A percentile compares a stretch with the other conserved stretches of the same genome.
These are phyloP conservation scores for Spea hammondii DNA, from an alignment of 2,797 vertebrate species.

Conservation along the genomic window DNA sequence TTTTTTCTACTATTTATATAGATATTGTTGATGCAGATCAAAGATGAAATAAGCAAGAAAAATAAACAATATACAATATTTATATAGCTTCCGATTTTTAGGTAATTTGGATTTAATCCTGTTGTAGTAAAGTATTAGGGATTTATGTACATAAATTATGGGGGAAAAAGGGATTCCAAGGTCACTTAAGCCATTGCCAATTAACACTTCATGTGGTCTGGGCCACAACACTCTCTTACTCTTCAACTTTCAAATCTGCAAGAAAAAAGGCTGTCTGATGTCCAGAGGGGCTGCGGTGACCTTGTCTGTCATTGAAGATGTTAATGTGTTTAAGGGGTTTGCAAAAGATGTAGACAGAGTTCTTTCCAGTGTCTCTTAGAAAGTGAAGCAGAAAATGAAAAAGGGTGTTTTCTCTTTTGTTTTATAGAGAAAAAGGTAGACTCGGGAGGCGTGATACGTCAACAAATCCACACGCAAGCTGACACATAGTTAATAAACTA, in stretches of 20 bases:
- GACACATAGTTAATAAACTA: too few relatives aligned
- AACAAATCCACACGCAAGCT: conserved; percentile 5
- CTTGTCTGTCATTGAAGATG: conserved; percentile 56
- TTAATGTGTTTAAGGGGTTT: conserved; percentile 56
- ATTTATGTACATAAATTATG: conserved; percentile 10
- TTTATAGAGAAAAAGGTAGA: conserved; percentile 2
- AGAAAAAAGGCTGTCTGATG: conserved; percentile 54
- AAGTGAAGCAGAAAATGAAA: conserved; percentile 23
- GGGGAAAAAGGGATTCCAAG: conserved; percentile 53
- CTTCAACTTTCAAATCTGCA: conserved; percentile 51
- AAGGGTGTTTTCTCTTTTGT: conserved; percentile 9
- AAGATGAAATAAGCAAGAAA: too few relatives aligned
- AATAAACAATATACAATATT: too few relatives aligned
- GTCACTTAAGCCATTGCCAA: conserved; percentile 55
- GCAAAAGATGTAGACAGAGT: conserved; percentile 48
- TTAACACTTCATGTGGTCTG: conserved; percentile 62
- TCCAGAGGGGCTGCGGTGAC: conserved; percentile 52
- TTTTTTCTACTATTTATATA: too few relatives aligned
- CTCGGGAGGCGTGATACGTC: not conserved
- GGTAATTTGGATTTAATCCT: too few relatives aligned
- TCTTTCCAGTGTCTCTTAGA: conserved; percentile 31
- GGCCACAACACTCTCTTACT: conserved; percentile 35
- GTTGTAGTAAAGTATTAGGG: too few relatives aligned
- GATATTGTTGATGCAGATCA: too few relatives aligned
- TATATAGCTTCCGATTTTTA: too few relatives aligned